Evolutionary conservation across 1,140 invertebrate species (phyloP), one percentile per base, ranked within the genome.

Genomic region (Ostrea edulis): DNA sequence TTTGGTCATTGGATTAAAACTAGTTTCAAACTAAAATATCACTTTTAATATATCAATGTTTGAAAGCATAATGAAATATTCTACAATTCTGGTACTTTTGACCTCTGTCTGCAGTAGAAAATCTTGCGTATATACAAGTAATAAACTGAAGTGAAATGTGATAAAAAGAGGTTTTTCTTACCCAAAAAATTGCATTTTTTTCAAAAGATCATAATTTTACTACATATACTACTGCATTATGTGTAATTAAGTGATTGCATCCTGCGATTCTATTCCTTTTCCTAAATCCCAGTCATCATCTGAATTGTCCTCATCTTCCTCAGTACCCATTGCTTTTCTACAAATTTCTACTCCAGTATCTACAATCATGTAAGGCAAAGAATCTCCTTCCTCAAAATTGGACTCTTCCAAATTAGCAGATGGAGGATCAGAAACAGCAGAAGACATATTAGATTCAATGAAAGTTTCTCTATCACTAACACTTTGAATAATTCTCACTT

Each of bases 341-440:
- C 68, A 77, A 77, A 77, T 77, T 35, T 77, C 68, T 77, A 77
- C 68, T 25, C 68, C 68, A 2, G 68, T 77, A 25, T 77, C 68
- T 11, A 77, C 68, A 2, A 77, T 77, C 68, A 77, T 77, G 14
- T 77, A 77, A 7, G 68, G 68, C 25, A 77, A 29, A 35, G 68
- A 77, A 14, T 35, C 68, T 29, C 29, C 68, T 5, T 77, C 68
- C 25, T 77, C 68, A 35, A 44, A 44, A 44, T 77, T 25, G 3
- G 68, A 29, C 0, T 2, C 68, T 77, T 35, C 68, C 4, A 77
- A 22, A 77, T 77, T 35, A 35, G 11, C 12, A 29, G 25, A 35
- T 2, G 68, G 29, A 2, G 68, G 68, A 35, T 35, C 29, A 35
- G 68, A 77, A 22, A 29, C 9, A 4, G 68, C 68, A 14, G 68